Evolutionary conservation across 2,113 vertebrate species (phyloP).

Genomic region (Columba janthina): DNA sequence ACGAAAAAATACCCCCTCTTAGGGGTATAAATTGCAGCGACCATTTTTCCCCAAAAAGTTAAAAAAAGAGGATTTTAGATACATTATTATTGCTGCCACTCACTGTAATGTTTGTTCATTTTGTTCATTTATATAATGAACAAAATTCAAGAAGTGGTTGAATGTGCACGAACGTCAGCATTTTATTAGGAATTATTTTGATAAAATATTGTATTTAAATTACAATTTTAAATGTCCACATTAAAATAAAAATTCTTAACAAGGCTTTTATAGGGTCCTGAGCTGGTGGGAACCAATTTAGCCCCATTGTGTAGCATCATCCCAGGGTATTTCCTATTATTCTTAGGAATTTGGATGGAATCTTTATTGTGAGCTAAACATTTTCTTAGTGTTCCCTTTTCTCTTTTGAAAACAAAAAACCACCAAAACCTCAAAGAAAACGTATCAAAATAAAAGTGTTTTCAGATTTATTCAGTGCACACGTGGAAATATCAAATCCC

Average conservation of each 20-base stretch:
- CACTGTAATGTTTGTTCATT: neutral
- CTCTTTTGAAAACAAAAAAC: neutral
- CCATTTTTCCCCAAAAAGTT: neutral
- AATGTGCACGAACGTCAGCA: fast-evolving
- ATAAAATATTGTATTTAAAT: neutral
- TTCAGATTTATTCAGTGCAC: fast-evolving
- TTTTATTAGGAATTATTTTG: neutral
- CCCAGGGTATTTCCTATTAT: constrained; percentile 32
- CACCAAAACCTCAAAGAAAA: neutral
- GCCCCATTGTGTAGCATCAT: constrained; percentile 36
- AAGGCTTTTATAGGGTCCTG: neutral
- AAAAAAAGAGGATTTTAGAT: neutral
- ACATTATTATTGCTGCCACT: neutral
- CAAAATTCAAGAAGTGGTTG: neutral
- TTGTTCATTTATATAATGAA: neutral
- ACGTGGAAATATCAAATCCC: neutral
- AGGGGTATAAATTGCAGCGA: neutral
- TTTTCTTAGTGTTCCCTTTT: neutral
- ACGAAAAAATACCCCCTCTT: neutral
- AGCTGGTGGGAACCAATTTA: constrained; percentile 28
- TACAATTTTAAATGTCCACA: neutral
- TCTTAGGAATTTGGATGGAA: constrained; percentile 36
- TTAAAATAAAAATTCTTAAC: neutral
- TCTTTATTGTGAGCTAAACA: neutral
- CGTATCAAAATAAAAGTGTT: neutral